These are phyloP conservation scores for Meloidogyne hapla DNA, from an alignment of 1,140 invertebrate species.

Conservation along the genomic window DNA sequence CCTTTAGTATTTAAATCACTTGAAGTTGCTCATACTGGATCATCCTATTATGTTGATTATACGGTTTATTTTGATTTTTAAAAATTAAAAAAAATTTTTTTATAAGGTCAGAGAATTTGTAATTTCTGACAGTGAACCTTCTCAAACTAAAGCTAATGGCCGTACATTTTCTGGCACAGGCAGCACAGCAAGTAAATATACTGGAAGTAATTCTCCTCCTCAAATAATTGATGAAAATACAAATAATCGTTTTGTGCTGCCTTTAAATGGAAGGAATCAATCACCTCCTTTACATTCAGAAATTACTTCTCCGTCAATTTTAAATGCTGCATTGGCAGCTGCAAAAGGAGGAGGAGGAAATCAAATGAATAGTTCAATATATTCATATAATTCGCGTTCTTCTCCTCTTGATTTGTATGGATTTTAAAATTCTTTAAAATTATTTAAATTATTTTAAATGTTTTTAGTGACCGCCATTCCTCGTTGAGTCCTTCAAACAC, in stretches of 20 bases:
- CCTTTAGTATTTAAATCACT: slow-evolving; percentile 38
- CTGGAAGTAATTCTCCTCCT: neutral
- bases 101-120: slow-evolving; percentile 23
- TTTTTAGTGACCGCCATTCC: neutral
- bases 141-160: neutral
- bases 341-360: slow-evolving; percentile 8
- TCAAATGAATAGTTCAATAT: slow-evolving; percentile 22
- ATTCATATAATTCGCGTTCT: slow-evolving; percentile 13
- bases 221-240: neutral
- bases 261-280: neutral
- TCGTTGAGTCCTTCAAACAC: slow-evolving; percentile 7
- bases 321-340: neutral
- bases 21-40: slow-evolving; percentile 25
- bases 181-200: neutral
- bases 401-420: slow-evolving; percentile 7
- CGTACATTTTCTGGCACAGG: slow-evolving; percentile 13
- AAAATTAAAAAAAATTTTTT: neutral
- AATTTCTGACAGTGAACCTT: slow-evolving; percentile 22
- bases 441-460: neutral
- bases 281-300: neutral
- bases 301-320: slow-evolving; percentile 12
- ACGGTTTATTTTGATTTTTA: slow-evolving; percentile 30
- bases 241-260: neutral
- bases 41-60: slow-evolving; percentile 47
- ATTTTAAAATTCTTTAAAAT: no score